phyloP scores from a whole-genome alignment of 2,888 invertebrate genomes.

The Caenorhabditis panamensis region DNA sequence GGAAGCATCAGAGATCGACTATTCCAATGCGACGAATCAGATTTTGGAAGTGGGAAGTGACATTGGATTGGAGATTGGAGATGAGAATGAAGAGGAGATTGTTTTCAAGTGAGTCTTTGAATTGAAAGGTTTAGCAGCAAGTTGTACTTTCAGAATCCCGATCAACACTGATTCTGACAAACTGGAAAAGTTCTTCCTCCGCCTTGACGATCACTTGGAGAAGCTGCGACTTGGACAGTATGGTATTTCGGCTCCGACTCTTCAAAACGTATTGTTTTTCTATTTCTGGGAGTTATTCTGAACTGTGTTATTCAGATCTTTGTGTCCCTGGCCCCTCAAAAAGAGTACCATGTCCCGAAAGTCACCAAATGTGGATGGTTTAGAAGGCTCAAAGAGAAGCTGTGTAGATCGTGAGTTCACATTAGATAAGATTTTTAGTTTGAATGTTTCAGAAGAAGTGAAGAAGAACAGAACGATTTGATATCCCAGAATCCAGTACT shows the following conservation, averaged over 20 bases:
- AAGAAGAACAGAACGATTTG: conserved; percentile 50
- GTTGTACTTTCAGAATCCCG: conserved; percentile 66
- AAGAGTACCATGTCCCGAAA: conserved; percentile 69
- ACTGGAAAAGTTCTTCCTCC: conserved; percentile 69
- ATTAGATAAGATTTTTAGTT: too few relatives aligned
- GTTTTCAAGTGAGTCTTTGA: conserved; percentile 48
- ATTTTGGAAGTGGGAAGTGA: conserved; percentile 45
- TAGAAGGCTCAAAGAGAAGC: conserved; percentile 17
- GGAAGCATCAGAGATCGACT: conserved; percentile 25
- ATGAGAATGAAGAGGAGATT: conserved; percentile 68
- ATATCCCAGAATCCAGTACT: conserved; percentile 33
- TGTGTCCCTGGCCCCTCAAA: conserved; percentile 71
- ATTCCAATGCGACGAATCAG: conserved; percentile 1
- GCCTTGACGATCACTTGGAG: conserved; percentile 66
- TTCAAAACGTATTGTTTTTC: conserved; percentile 70
- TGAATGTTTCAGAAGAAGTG: conserved; percentile 24
- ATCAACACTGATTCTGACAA: conserved; percentile 66
- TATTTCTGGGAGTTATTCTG: not conserved
- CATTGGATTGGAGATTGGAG: conserved; percentile 41
- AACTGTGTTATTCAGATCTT: conserved; percentile 66
- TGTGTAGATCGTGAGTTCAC: conserved; percentile 26
- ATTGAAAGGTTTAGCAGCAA: not conserved
- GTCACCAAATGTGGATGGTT: conserved; percentile 39
- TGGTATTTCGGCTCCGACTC: conserved; percentile 76
- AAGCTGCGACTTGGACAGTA: conserved; percentile 68